phyloP scores from a whole-genome alignment of 2,113 vertebrate species.

The Corythaixoides concolor region DNA sequence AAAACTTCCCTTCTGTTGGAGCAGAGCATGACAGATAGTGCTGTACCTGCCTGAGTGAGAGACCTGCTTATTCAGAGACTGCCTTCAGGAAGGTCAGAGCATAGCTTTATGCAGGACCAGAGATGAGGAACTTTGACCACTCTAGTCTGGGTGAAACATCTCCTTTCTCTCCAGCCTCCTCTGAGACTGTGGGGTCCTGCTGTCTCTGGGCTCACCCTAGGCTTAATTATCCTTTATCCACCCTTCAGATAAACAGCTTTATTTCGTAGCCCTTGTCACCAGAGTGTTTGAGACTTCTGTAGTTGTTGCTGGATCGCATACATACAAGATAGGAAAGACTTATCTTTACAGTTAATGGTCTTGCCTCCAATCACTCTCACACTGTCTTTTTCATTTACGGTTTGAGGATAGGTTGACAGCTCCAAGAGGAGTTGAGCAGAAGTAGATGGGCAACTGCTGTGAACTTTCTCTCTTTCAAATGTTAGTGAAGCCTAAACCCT shows the following conservation, averaged over 20 bases:
- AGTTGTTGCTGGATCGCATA: neutral
- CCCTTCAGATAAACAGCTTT: neutral
- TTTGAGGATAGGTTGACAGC: neutral
- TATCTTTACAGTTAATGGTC: neutral
- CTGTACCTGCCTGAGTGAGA: neutral
- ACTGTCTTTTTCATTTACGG: neutral
- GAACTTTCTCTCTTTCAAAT: neutral
- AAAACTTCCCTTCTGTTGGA: too few relatives aligned
- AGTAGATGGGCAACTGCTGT: neutral
- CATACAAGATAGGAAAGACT: neutral
- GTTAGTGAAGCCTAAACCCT: neutral
- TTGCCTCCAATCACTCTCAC: fast-evolving
- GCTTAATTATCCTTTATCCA: neutral
- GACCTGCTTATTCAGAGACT: neutral
- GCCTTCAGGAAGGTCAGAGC: neutral
- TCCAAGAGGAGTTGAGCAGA: neutral
- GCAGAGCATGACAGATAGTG: neutral
- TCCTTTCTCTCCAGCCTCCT: neutral
- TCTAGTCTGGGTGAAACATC: neutral
- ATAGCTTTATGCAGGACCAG: neutral
- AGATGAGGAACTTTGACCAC: neutral
- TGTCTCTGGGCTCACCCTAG: fast-evolving
- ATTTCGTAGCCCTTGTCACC: neutral
- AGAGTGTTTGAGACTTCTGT: neutral
- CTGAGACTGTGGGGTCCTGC: neutral